Conservation (phyloP, 64 coral and sea anemone genomes). For the Pocillopora damicornis region DNA sequence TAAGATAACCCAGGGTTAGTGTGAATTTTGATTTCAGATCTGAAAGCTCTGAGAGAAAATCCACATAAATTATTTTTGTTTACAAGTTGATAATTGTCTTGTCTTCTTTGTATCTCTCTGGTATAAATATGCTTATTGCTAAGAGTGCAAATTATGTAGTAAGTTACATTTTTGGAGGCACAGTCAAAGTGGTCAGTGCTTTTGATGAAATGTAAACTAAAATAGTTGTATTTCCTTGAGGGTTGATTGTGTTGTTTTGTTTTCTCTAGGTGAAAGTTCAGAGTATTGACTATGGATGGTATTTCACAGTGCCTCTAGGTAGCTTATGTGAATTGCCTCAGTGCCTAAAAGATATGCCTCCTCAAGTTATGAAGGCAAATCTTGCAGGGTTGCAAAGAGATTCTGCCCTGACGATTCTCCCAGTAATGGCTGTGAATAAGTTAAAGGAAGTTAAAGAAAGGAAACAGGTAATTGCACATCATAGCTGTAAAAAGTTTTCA, state of each 20-base stretch:
- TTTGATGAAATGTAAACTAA: too few relatives aligned
- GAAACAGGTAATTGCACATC: not conserved
- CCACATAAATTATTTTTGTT: too few relatives aligned
- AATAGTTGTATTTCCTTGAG: not conserved
- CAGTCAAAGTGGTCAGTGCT: too few relatives aligned
- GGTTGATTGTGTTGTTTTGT: not conserved
- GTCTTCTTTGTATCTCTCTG: too few relatives aligned
- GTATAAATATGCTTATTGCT: too few relatives aligned
- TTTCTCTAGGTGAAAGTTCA: constrained; percentile 8
- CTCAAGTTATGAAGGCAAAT: not conserved
- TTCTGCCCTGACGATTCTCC: not conserved
- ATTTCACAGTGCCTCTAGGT: not conserved
- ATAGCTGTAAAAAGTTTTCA: too few relatives aligned
- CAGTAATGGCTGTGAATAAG: not conserved
- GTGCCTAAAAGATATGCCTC: not conserved
- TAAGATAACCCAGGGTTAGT: too few relatives aligned
- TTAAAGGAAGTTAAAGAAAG: not conserved
- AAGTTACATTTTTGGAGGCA: too few relatives aligned
- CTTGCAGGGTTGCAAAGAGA: constrained; percentile 15
- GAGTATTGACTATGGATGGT: constrained; percentile 25
- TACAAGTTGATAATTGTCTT: too few relatives aligned
- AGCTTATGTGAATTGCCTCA: constrained; percentile 12
- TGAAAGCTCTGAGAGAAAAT: too few relatives aligned
- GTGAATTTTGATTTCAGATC: too few relatives aligned
- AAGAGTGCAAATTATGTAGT: too few relatives aligned